Evolutionary conservation across 35 echinoderm and acorn worm species (phyloP).

Genomic region (Apostichopus parvimensis): DNA sequence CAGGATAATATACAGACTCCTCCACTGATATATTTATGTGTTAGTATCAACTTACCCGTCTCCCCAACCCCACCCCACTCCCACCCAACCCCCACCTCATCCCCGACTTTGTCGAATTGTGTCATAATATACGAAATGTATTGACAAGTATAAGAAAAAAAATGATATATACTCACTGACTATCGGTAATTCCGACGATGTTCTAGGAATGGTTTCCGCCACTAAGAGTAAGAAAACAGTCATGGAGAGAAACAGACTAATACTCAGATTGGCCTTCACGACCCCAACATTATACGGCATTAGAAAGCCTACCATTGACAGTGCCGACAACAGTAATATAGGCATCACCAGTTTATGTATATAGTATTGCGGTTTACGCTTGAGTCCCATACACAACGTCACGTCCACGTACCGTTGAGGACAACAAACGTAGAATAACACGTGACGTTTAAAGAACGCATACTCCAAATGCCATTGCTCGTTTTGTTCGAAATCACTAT

Average conservation of each 20-base stretch:
- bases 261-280: constrained; percentile 91
- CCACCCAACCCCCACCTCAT: too few species aligned
- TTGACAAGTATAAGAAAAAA: too few species aligned
- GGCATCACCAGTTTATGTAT: constrained; percentile 97
- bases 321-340: constrained; percentile 82
- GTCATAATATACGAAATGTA: too few species aligned
- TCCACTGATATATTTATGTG: too few species aligned
- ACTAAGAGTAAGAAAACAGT: constrained; percentile 93
- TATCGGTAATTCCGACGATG: constrained; percentile 85
- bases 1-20: too few species aligned
- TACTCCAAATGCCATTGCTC: constrained; percentile 87
- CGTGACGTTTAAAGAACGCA: constrained; percentile 61
- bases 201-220: constrained; percentile 93
- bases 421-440: constrained; percentile 77
- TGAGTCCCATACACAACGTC: constrained; percentile 70
- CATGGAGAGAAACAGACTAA: constrained; percentile 90
- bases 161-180: constrained; percentile 79
- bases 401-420: constrained; percentile 87
- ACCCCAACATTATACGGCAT: constrained; percentile 99
- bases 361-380: constrained; percentile 92
- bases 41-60: too few species aligned
- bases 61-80: too few species aligned
- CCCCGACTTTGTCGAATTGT: too few species aligned
- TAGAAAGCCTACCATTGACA: constrained; percentile 96
- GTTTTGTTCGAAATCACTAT: constrained; percentile 56